Evolutionary conservation across 2,888 invertebrate species (phyloP), one percentile per base, ranked within the genome.

Genomic region (Ormyrus nitidulus): DNA sequence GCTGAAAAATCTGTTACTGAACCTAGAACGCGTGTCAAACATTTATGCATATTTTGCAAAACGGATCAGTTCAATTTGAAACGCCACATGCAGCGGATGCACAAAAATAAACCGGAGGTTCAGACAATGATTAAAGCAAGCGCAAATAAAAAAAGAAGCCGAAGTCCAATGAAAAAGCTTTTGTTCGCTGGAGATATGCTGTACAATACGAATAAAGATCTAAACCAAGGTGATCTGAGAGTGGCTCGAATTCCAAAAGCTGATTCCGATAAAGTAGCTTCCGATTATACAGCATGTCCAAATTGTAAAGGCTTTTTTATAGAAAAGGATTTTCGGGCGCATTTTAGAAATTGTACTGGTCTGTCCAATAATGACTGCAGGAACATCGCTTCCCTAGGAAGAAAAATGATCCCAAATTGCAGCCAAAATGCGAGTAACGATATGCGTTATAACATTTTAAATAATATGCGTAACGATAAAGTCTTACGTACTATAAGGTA

Each of bases 101-200:
- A 59, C 34, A 0, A 6, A 34, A 59, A 59, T 19, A 3, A 59
- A 59, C 6, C 6, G 6, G 54, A 56, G 7, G 56, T 54, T 59
- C 19, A 58, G 49, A 58, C 69, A 58, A 54, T 59, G 59, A 34
- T 59, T 13, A 19, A 19, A 19, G 19, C 19, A 19, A 19, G 19
- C 19, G 19, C 19, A 19, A 19, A 19, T 58, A 58, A 58, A n/a
- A 58, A 58, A n/a, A n/a, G 2, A 58, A 58, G 58, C 6, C 8
- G n/a, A 58, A n/a, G 11, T n/a, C 58, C 58, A 11, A 58, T 58
- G 58, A 58, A 58, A 58, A 58, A 58, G 6, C 10, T 58, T 11
- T 58, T 58, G n/a, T 58, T 11, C 11, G 10, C 58, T 58, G 58
- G 58, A n/a, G 58, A 58, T 58, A 11, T 58, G 11, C 58, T 58